Conservation (phyloP, 2,888 invertebrate species). For the Eilema sororculum region DNA sequence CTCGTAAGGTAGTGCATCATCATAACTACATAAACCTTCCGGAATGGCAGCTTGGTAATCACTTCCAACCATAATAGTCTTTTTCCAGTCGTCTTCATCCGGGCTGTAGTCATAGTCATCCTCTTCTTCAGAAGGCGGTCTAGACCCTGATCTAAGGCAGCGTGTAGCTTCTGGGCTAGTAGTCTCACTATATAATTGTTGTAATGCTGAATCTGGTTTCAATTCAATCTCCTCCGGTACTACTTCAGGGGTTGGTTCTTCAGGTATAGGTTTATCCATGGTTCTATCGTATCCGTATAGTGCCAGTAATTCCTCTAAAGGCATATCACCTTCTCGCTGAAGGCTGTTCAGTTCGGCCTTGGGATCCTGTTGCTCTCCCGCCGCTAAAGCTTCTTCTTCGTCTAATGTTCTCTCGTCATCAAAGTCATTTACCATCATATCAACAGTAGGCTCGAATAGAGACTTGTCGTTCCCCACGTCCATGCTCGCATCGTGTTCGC, state of each 20-base stretch:
- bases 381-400: slow-evolving; percentile 98
- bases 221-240: slow-evolving; percentile 73
- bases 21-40: slow-evolving; percentile 96
- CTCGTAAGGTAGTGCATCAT: slow-evolving; percentile 97
- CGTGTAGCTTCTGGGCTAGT: slow-evolving; percentile 79
- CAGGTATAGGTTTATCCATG: slow-evolving; percentile 76
- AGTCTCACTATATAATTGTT: slow-evolving; percentile 77
- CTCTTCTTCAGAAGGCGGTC: slow-evolving; percentile 93
- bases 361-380: slow-evolving; percentile 93
- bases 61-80: slow-evolving; percentile 98
- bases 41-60: slow-evolving; percentile 98
- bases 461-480: slow-evolving; percentile 86
- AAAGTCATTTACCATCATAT: slow-evolving; percentile 99
- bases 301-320: slow-evolving; percentile 96
- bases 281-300: slow-evolving; percentile 92
- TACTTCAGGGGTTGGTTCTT: slow-evolving; percentile 66
- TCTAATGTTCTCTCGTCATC: slow-evolving; percentile 98
- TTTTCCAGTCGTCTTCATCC: slow-evolving; percentile 96
- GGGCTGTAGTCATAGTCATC: slow-evolving; percentile 94
- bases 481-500: slow-evolving; percentile 86
- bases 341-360: slow-evolving; percentile 95
- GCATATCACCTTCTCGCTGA: slow-evolving; percentile 98
- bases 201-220: slow-evolving; percentile 82
- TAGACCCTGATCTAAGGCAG: slow-evolving; percentile 88
- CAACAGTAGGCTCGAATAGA: slow-evolving; percentile 96